Evolutionary conservation across 2,888 invertebrate genomes (phyloP).

Genomic region (Cantharis lateralis): DNA sequence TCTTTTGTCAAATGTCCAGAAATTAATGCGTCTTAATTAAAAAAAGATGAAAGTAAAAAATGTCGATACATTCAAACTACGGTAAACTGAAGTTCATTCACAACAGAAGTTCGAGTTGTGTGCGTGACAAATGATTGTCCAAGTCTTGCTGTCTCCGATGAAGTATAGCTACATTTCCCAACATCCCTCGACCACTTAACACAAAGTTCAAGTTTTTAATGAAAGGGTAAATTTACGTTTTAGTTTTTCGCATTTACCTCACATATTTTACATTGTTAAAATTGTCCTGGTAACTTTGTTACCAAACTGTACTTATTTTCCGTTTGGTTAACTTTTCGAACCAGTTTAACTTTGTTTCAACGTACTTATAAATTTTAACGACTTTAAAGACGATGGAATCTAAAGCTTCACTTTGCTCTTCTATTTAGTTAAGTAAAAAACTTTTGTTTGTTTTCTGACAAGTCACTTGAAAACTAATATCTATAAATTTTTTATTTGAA

Average conservation of each 20-base stretch:
- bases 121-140: constrained; percentile 30
- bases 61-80: constrained; percentile 16
- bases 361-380: constrained; percentile 12
- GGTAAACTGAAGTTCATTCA: constrained; percentile 11
- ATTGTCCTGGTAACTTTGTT: constrained; percentile 3
- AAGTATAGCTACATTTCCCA: constrained; percentile 27
- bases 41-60: neutral
- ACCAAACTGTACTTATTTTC: constrained; percentile 1
- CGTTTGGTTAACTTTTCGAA: constrained; percentile 7
- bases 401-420: constrained; percentile 3
- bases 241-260: constrained; percentile 1
- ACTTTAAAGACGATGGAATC: constrained; percentile 12
- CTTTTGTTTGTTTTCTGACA: neutral
- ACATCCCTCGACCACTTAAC: constrained; percentile 24
- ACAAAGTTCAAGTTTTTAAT: constrained; percentile 19
- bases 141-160: constrained; percentile 18
- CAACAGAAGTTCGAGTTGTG: constrained; percentile 21
- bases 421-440: constrained; percentile 6
- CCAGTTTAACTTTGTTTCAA: constrained; percentile 3
- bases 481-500: neutral
- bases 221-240: constrained; percentile 9
- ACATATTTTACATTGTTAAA: constrained; percentile 9
- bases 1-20: neutral
- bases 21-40: neutral
- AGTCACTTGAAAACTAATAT: neutral